phyloP scores from a whole-genome alignment of 53 echinoderm and acorn worm genomes.

The Crossaster papposus region DNA sequence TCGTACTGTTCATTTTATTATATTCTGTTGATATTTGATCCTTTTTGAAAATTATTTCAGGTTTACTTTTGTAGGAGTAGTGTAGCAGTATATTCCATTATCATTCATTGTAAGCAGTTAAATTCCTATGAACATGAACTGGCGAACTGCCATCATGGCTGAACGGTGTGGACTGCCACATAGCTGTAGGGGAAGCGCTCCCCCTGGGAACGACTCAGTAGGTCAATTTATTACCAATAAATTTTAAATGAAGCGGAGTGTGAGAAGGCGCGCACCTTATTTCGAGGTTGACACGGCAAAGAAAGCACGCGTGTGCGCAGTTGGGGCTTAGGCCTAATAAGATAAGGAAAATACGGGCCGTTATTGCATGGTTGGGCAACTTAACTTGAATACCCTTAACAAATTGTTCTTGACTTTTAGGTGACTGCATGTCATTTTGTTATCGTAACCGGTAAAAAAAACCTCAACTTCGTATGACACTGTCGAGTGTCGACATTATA shows the following conservation, averaged over 20 bases:
- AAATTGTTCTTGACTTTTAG: not conserved
- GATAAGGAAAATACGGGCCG: too few relatives aligned
- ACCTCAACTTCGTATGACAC: too few relatives aligned
- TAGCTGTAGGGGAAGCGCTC: not conserved
- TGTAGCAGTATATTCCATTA: too few relatives aligned
- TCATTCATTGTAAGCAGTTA: not conserved
- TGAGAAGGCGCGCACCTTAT: constrained; percentile 7
- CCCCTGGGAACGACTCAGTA: constrained; percentile 53
- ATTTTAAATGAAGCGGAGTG: constrained; percentile 53
- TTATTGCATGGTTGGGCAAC: not conserved
- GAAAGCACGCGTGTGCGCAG: not conserved
- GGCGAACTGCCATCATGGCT: not conserved
- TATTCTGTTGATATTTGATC: not conserved
- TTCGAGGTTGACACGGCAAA: constrained; percentile 9
- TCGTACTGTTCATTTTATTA: not conserved
- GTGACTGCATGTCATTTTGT: not conserved
- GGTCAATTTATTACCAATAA: constrained; percentile 59
- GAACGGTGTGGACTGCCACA: not conserved
- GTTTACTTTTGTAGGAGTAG: not conserved
- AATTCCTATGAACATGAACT: not conserved
- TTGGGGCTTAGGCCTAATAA: too few relatives aligned
- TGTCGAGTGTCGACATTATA: too few relatives aligned
- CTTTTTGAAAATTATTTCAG: not conserved
- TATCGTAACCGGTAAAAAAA: too few relatives aligned
- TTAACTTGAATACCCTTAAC: not conserved